Evolutionary conservation across 2,113 vertebrate species (phyloP), one percentile per base, ranked within the genome.

Genomic region (Xenus cinereus): DNA sequence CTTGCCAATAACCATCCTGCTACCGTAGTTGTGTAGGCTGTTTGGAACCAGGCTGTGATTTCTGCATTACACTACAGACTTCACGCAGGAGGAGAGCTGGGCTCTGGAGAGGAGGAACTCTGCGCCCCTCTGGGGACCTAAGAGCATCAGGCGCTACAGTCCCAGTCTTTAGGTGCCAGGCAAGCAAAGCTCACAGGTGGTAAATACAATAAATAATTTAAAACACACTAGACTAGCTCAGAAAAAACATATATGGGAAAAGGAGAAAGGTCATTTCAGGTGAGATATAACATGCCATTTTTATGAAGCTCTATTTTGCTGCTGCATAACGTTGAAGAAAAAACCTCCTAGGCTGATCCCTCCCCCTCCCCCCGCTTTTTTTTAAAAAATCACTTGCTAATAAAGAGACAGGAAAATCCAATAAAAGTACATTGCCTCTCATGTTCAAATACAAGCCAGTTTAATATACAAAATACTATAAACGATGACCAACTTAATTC

Each of bases 11-110:
- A 19, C 28, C 41, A 54, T 9, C 66, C 66, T 27, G 23, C 39
- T 51, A 37, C 32, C 46, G 60, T 0, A 43, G 20, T 1, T 46
- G 56, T 35, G 51, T 30, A 59, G 57, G 39, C 32, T 0, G 1
- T 30, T 37, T 51, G 48, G 45, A 64, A 67, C 37, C 56, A 13
- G 26, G n/a, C n/a, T 50, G 27, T 3, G 27, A 68, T 37, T 79
- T 45, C 43, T 68, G 68, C 56, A 5, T 21, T 48, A 7, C 1
- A 21, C 5, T 9, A 37, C 21, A 60, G 53, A 48, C 56, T 30
- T 71, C 5, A 43, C 46, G 46, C 4, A 35, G 3, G 6, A 12
- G 0, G 16, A 50, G 4, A 68, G 53, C 6, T 43, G 35, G 33
- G 67, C 21, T 37, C 35, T 10, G 37, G 27, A 32, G 27, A 28